A percentile compares a stretch with the other conserved stretches of the same genome.
phyloP scores from a whole-genome alignment of 2,797 vertebrate genomes.

The Delichon dasypus region DNA sequence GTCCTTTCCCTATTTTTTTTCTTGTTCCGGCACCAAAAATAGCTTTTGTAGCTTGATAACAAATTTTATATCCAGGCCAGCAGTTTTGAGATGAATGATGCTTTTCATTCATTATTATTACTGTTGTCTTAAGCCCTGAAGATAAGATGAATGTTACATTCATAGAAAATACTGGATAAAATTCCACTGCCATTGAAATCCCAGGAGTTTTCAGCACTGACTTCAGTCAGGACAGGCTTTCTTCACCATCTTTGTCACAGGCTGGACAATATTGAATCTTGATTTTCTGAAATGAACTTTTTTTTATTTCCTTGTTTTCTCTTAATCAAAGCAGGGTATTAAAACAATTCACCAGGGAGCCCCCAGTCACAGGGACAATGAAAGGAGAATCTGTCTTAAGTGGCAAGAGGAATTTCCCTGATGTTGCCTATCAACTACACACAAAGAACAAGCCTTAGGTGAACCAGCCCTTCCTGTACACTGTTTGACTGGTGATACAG shows the following conservation, averaged over 20 bases:
- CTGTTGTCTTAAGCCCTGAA: background rate
- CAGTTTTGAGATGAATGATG: background rate
- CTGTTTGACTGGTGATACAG: background rate
- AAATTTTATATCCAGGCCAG: background rate
- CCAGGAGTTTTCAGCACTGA: background rate
- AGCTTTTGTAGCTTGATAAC: background rate
- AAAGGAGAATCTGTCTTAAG: background rate
- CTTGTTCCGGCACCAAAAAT: background rate
- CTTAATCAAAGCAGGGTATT: background rate
- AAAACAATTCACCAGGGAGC: background rate
- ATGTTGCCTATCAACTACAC: background rate
- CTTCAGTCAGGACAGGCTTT: background rate
- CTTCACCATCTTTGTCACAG: background rate
- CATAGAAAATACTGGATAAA: background rate
- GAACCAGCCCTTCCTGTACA: background rate
- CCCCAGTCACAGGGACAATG: background rate
- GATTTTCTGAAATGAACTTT: background rate
- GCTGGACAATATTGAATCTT: background rate
- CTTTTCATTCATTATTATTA: background rate
- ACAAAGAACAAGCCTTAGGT: background rate
- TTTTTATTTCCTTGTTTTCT: background rate
- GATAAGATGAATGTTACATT: background rate
- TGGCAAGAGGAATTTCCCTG: background rate
- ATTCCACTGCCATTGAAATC: background rate
- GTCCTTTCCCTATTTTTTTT: background rate